phyloP scores from a whole-genome alignment of 1,140 invertebrate species.

The Diabrotica virgifera region DNA sequence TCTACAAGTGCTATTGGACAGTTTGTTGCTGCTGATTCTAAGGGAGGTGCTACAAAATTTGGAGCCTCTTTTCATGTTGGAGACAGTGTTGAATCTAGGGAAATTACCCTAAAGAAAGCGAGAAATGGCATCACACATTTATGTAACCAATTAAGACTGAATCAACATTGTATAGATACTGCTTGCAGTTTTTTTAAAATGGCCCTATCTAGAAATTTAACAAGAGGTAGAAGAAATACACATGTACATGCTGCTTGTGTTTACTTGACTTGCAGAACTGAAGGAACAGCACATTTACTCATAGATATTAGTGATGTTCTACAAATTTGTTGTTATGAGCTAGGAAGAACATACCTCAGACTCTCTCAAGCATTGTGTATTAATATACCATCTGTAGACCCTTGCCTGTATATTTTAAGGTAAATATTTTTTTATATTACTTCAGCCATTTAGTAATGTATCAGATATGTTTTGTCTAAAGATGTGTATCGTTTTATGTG shows the following conservation, averaged over 20 bases:
- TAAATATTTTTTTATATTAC: neutral
- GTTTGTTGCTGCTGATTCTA: conserved; percentile 86
- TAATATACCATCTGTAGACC: conserved; percentile 92
- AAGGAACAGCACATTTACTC: conserved; percentile 91
- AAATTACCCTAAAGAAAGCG: conserved; percentile 87
- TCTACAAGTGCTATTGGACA: conserved; percentile 85
- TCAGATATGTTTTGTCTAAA: too few relatives aligned
- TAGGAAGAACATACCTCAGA: conserved; percentile 89
- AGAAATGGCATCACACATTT: conserved; percentile 74
- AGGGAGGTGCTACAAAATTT: conserved; percentile 75
- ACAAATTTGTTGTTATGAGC: conserved; percentile 92
- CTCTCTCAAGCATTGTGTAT: conserved; percentile 87
- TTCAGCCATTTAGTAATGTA: too few relatives aligned
- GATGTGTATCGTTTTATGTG: too few relatives aligned
- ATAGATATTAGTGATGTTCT: conserved; percentile 97
- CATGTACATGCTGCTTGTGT: conserved; percentile 96
- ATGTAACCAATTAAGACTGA: conserved; percentile 77
- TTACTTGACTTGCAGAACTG: conserved; percentile 94
- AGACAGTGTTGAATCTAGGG: conserved; percentile 82
- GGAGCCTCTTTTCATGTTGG: conserved; percentile 74
- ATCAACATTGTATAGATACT: conserved; percentile 88
- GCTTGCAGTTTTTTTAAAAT: conserved; percentile 97
- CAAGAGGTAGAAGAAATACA: conserved; percentile 84
- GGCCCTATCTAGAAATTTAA: conserved; percentile 84
- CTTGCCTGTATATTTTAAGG: conserved; percentile 79